Evolutionary conservation across 2,888 invertebrate species (phyloP).

Genomic region (Dasysyrphus albostriatus): DNA sequence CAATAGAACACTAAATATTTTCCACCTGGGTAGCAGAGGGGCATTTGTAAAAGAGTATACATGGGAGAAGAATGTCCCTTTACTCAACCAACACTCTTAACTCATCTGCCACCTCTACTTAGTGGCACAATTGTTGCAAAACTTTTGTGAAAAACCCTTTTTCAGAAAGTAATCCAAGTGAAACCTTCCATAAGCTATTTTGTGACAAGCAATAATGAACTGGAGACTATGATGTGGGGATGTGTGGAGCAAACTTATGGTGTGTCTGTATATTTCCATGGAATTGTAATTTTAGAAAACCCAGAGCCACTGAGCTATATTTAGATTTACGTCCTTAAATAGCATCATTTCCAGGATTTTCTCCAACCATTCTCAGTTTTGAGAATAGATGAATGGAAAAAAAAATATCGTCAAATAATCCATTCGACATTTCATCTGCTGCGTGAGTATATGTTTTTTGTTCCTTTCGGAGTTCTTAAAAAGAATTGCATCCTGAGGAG

Average conservation of each 20-base stretch:
- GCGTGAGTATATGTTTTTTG: neutral
- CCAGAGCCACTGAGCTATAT: constrained; percentile 21
- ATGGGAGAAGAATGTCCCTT: neutral
- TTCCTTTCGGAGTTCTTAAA: neutral
- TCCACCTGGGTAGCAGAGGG: constrained; percentile 21
- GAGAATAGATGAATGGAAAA: neutral
- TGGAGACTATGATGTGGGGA: neutral
- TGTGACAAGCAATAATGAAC: constrained; percentile 38
- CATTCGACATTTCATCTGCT: neutral
- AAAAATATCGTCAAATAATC: neutral
- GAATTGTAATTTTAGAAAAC: neutral
- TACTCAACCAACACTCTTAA: neutral
- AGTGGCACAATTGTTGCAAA: constrained; percentile 29
- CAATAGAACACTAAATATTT: constrained; percentile 49
- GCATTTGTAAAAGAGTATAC: neutral
- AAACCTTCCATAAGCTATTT: constrained; percentile 43
- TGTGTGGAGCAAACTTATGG: constrained; percentile 6
- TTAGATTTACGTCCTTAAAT: constrained; percentile 25
- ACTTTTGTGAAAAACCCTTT: constrained; percentile 26
- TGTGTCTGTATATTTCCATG: neutral
- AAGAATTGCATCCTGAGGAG: constrained; percentile 26
- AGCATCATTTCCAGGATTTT: constrained; percentile 42
- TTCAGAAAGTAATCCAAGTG: neutral
- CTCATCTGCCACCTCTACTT: constrained; percentile 21
- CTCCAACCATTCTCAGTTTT: neutral